Evolutionary conservation across 2,888 invertebrate genomes (phyloP), one percentile per base, ranked within the genome.

Genomic region (Drosophila longiperda): DNA sequence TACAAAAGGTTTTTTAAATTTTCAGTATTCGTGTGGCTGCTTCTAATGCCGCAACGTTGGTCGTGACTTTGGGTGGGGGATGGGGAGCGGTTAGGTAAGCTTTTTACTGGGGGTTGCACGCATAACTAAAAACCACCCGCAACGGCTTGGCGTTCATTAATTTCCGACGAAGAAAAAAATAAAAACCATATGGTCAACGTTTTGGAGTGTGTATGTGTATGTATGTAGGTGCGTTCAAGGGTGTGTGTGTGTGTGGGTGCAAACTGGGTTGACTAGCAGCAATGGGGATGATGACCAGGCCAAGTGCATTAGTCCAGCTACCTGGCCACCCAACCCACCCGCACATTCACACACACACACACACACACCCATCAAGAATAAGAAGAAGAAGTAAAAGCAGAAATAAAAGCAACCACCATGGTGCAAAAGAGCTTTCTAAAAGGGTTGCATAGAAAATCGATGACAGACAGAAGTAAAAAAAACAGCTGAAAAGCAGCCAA

Each of bases 71-170:
- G 9, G 23, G 4, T 2, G 4, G 15, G 20, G 45, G 20, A 20
- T 1, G 45, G 45, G 45, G 45, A 15, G 23, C 45, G 23, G 45
- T 45, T 45, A 45, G 48, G 34, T 40, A 69, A 59, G 71, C 69
- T 69, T 70, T 72, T 38, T 33, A 40, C 54, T 49, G 60, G 57
- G 57, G 57, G 68, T 49, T 42, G 58, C 38, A 23, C 23, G 23
- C 45, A 45, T 8, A 45, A 45, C 15, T 42, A 40, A 54, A 49
- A 50, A 33, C 36, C 29, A 45, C 45, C 45, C 45, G 45, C 15
- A 23, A 15, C 15, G 15, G 4, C 59, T 54, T 71, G 81, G 80
- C 81, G 74, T 83, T 82, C 69, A 78, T 83, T 83, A 78, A 76
- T 78, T 87, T 87, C 63, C 68, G 69, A 63, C 65, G 38, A 58